These are phyloP conservation scores for Phalacrocorax pelagicus DNA, from an alignment of 2,113 vertebrate species.

Conservation along the genomic window DNA sequence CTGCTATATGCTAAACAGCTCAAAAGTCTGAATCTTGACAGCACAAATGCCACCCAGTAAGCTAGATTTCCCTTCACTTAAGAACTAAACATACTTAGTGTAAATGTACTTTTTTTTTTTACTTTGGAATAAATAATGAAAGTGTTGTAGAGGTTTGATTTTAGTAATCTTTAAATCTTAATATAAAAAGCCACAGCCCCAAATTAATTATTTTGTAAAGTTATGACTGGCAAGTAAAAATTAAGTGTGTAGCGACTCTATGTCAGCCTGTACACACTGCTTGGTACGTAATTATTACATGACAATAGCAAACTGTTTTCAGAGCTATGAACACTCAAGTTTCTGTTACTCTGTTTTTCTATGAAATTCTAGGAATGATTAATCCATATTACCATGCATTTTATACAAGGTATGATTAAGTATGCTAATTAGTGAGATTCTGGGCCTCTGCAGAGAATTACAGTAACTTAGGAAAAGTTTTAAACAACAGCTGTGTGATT, in stretches of 20 bases:
- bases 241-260: not conserved
- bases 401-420: conserved; percentile 55
- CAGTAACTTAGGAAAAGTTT: conserved; percentile 59
- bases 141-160: not conserved
- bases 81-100: not conserved
- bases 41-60: not conserved
- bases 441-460: conserved; percentile 47
- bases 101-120: not conserved
- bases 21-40: not conserved
- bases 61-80: not conserved
- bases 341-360: not conserved
- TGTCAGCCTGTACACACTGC: not conserved
- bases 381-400: not conserved
- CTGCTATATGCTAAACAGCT: not conserved
- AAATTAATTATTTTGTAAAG: not conserved
- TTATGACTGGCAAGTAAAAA: not conserved
- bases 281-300: not conserved
- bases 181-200: not conserved
- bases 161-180: not conserved
- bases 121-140: not conserved
- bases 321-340: not conserved
- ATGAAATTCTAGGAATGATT: not conserved
- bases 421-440: conserved; percentile 42
- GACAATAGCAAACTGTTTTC: not conserved
- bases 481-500: conserved; percentile 58